Evolutionary conservation across 2,888 invertebrate genomes (phyloP).

Genomic region (Venusia cambrica): DNA sequence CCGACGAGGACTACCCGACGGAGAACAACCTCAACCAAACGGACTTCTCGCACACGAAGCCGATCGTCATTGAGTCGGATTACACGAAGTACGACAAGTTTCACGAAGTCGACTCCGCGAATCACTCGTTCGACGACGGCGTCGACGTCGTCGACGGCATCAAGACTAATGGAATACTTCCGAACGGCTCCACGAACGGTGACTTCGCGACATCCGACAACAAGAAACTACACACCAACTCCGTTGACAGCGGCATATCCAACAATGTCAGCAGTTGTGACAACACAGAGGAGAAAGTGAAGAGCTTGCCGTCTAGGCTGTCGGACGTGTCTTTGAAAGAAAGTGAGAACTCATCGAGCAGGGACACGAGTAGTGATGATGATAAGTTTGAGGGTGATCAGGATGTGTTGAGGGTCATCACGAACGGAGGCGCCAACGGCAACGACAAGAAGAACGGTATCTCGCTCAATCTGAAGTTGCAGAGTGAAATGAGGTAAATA

Average conservation of each 20-base stretch:
- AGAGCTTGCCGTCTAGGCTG: conserved; percentile 51
- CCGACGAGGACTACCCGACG: conserved; percentile 69
- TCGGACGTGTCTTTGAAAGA: conserved; percentile 67
- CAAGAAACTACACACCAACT: conserved; percentile 64
- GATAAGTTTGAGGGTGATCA: conserved; percentile 63
- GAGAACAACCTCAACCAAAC: conserved; percentile 73
- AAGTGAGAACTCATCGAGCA: conserved; percentile 48
- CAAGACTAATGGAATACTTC: conserved; percentile 44
- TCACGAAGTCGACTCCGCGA: conserved; percentile 60
- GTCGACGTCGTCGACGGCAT: conserved; percentile 64
- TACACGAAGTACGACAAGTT: conserved; percentile 57
- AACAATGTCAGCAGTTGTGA: conserved; percentile 52
- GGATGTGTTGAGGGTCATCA: conserved; percentile 51
- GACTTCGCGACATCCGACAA: conserved; percentile 45
- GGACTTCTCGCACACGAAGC: conserved; percentile 71
- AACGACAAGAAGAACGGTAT: conserved; percentile 62
- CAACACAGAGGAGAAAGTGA: conserved; percentile 35
- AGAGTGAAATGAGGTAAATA: conserved; percentile 69
- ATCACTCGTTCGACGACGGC: conserved; percentile 71
- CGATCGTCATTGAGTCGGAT: conserved; percentile 71
- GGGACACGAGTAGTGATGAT: conserved; percentile 62
- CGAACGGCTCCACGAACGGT: conserved; percentile 33
- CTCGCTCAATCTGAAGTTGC: conserved; percentile 66
- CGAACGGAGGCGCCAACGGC: conserved; percentile 42
- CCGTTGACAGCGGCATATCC: conserved; percentile 71